Evolutionary conservation across 2,113 vertebrate species (phyloP).

Genomic region (Blennius ocellaris): DNA sequence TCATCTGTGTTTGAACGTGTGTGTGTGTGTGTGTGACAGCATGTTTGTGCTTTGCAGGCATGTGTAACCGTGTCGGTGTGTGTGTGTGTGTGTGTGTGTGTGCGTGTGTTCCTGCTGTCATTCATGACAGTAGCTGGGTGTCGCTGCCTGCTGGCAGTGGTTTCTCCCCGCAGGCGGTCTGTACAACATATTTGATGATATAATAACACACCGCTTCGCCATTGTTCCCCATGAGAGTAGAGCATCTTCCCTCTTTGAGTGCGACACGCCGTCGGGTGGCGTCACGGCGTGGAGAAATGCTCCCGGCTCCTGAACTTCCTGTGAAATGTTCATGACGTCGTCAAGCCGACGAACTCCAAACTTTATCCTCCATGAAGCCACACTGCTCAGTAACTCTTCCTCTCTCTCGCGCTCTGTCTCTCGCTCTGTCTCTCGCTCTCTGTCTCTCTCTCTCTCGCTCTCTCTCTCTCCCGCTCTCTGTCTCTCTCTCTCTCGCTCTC

Average conservation of each 20-base stretch:
- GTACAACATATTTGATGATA: conserved; percentile 37
- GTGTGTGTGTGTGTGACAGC: neutral
- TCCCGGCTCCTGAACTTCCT: no score
- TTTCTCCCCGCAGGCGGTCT: conserved; percentile 56
- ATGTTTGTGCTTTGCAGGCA: conserved; percentile 52
- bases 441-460: no score
- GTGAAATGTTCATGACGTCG: no score
- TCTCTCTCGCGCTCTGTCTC: no score
- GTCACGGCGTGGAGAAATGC: no score
- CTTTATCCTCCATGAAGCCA: no score
- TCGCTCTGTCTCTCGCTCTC: no score
- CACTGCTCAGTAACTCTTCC: no score
- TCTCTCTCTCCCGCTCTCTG: no score
- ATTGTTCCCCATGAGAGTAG: conserved; percentile 58
- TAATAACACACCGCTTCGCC: conserved; percentile 67
- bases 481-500: no score
- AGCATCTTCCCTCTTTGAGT: conserved; percentile 38
- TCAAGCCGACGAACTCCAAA: no score
- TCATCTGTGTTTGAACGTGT: conserved; percentile 69
- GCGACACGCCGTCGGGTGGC: conserved; percentile 3
- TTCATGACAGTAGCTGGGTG: conserved; percentile 36
- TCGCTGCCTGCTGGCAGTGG: conserved; percentile 38
- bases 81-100: conserved; percentile 13
- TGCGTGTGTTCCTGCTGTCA: conserved; percentile 32
- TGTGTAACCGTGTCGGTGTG: conserved; percentile 43